Percentiles rank a stretch among this genome's conserved stretches.
phyloP scores from a whole-genome alignment of 2,888 invertebrate genomes.

The Papilio protenor region DNA sequence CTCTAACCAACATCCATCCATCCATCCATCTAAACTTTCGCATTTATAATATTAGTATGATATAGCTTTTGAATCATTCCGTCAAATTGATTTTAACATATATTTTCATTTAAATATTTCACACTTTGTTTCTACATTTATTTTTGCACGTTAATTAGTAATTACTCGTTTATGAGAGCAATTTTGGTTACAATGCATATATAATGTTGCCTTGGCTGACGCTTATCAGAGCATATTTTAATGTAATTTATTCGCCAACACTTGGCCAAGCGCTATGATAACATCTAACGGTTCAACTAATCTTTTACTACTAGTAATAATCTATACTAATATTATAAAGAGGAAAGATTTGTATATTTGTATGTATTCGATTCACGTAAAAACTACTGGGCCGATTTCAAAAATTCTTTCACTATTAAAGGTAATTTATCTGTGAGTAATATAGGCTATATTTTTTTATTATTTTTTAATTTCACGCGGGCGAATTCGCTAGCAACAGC shows the following conservation, averaged over 20 bases:
- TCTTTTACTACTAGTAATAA: background rate
- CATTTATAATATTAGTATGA: too few relatives aligned
- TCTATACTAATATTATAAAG: too few relatives aligned
- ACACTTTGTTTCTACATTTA: background rate
- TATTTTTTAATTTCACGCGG: too few relatives aligned
- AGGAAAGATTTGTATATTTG: too few relatives aligned
- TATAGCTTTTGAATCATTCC: background rate
- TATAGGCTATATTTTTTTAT: too few relatives aligned
- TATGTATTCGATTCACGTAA: too few relatives aligned
- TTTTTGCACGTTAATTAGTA: background rate
- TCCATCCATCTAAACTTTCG: too few relatives aligned
- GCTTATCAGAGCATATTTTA: slow-evolving; percentile 33
- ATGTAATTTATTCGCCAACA: background rate
- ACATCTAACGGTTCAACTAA: slow-evolving; percentile 29
- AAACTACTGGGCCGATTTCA: too few relatives aligned
- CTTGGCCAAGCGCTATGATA: slow-evolving; percentile 8
- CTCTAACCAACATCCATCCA: too few relatives aligned
- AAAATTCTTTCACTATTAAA: too few relatives aligned
- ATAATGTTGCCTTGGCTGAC: slow-evolving; percentile 19
- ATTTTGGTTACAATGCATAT: slow-evolving; percentile 15
- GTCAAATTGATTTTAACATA: background rate
- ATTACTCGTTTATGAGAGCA: background rate
- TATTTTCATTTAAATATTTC: background rate
- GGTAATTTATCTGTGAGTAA: too few relatives aligned
- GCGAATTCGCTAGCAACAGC: too few relatives aligned